Percentiles rank a stretch among this genome's conserved stretches.
Evolutionary conservation across 2,797 vertebrate genomes (phyloP).

Genomic region (Amazona finschi): DNA sequence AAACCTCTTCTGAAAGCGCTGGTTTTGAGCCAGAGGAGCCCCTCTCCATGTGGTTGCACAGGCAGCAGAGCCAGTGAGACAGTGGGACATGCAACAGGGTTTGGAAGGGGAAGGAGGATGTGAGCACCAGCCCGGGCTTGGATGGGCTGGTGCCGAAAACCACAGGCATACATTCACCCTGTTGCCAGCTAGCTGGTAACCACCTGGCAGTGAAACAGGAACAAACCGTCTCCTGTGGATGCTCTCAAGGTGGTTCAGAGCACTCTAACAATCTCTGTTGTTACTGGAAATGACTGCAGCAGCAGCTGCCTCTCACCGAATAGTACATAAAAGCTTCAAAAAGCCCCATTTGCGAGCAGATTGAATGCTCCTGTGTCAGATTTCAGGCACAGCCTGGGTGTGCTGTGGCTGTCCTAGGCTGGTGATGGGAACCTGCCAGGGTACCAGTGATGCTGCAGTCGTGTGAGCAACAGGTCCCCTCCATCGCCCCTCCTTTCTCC

Average conservation of each 20-base stretch:
- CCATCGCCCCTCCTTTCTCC: fast-evolving
- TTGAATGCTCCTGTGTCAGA: not conserved
- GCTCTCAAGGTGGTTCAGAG: not conserved
- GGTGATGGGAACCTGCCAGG: not conserved
- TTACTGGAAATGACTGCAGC: not conserved
- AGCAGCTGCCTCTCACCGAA: not conserved
- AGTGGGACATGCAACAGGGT: fast-evolving
- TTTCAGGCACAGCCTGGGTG: not conserved
- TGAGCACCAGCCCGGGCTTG: not conserved
- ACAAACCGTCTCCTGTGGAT: not conserved
- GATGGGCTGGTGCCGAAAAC: not conserved
- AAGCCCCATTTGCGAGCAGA: fast-evolving
- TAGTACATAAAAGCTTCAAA: not conserved
- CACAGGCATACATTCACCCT: not conserved
- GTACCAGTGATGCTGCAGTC: fast-evolving
- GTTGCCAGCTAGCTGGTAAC: not conserved
- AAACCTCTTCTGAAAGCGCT: not conserved
- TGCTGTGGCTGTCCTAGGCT: not conserved
- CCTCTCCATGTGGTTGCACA: fast-evolving
- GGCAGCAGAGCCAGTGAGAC: not conserved
- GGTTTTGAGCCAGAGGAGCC: not conserved
- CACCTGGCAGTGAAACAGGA: not conserved
- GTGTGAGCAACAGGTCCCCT: not conserved
- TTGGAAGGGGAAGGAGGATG: not conserved
- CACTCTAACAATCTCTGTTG: not conserved